Percentiles rank a stretch among this genome's conserved stretches.
These are phyloP conservation scores for Tricholaema leucomelas DNA, from an alignment of 2,113 vertebrate species.

Conservation along the genomic window DNA sequence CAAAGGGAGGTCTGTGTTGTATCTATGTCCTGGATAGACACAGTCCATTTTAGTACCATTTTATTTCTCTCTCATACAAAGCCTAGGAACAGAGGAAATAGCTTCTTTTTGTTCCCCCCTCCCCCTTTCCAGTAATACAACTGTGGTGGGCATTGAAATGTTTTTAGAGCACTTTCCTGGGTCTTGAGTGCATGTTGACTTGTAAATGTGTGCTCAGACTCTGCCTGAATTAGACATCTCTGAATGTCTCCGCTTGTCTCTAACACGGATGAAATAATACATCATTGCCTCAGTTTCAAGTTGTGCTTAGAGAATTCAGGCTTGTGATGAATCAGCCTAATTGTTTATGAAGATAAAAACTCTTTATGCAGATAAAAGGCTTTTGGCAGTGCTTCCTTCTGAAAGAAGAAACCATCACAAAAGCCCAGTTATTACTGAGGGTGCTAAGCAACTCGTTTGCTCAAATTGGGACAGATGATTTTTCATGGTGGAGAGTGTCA, in stretches of 20 bases:
- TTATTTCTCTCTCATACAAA: background rate
- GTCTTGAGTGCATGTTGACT: background rate
- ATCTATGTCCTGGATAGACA: background rate
- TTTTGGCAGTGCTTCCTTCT: background rate
- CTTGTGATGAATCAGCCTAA: background rate
- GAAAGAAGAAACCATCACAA: background rate
- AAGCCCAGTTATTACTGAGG: background rate
- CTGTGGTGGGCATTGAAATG: background rate
- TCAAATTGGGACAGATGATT: background rate
- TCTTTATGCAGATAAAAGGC: background rate
- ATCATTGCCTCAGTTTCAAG: background rate
- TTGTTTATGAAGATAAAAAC: background rate
- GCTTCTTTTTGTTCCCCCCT: no score
- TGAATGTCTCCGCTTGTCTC: background rate
- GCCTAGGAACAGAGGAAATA: background rate
- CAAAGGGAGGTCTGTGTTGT: background rate
- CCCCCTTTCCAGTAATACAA: background rate
- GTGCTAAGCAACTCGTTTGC: background rate
- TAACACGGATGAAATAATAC: background rate
- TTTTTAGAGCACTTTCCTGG: background rate
- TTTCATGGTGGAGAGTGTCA: background rate
- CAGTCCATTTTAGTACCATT: background rate
- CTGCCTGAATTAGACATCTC: background rate
- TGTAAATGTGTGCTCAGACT: background rate
- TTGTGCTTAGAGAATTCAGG: background rate